phyloP scores from a whole-genome alignment of 2,888 invertebrate species.

The Tiphia femorata region DNA sequence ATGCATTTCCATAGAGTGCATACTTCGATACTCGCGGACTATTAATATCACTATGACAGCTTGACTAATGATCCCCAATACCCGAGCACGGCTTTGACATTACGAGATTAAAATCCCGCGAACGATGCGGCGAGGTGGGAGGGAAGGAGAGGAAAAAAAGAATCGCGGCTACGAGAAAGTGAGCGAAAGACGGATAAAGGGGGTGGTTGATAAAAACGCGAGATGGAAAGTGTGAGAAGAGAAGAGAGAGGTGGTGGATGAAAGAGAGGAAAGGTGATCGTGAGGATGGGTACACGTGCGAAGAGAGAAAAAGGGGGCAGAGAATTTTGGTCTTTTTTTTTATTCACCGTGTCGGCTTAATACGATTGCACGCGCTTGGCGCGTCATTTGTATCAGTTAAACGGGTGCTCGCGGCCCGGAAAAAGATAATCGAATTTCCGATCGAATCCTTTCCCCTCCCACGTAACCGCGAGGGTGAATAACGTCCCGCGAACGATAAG shows the following conservation, averaged over 20 bases:
- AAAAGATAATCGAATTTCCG: conserved; percentile 16
- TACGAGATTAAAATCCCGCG: conserved; percentile 67
- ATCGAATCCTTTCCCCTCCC: conserved; percentile 2
- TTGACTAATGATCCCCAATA: conserved; percentile 67
- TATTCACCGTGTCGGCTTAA: conserved; percentile 47
- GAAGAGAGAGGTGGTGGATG: conserved; percentile 21
- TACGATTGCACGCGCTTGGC: conserved; percentile 49
- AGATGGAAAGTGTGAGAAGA: no score
- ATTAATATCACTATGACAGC: conserved; percentile 68
- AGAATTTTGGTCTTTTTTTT: conserved; percentile 29
- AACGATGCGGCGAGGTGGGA: no score
- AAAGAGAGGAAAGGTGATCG: conserved; percentile 11
- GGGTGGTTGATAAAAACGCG: no score
- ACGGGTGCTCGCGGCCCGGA: conserved; percentile 5
- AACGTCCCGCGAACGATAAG: no score
- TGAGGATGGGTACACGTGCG: conserved; percentile 4
- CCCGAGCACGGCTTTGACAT: conserved; percentile 64
- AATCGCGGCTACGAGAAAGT: conserved; percentile 12
- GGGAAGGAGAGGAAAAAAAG: conserved; percentile 39
- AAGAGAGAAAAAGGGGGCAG: conserved; percentile 3
- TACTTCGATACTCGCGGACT: conserved; percentile 63
- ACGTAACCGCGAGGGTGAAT: not conserved
- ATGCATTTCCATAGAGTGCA: conserved; percentile 65
- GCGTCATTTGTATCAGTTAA: conserved; percentile 60
- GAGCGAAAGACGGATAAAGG: no score